Evolutionary conservation across 2,888 invertebrate genomes (phyloP).

Genomic region (Amphipyra tragopoginis): DNA sequence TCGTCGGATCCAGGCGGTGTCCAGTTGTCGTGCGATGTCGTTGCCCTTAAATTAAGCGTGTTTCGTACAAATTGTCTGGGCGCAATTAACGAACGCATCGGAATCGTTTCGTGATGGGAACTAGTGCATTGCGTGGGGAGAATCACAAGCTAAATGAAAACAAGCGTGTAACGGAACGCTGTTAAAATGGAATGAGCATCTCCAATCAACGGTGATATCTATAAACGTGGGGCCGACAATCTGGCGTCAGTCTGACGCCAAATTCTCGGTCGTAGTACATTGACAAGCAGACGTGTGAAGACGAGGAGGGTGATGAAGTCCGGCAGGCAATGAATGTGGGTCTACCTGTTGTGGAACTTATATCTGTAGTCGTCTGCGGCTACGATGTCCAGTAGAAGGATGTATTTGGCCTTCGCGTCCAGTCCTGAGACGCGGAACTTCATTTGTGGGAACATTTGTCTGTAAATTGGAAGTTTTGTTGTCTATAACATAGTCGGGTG

Average conservation of each 20-base stretch:
- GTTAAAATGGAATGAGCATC: slow-evolving; percentile 74
- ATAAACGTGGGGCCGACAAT: slow-evolving; percentile 69
- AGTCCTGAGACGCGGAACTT: slow-evolving; percentile 99
- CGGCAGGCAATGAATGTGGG: slow-evolving; percentile 73
- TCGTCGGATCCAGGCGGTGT: slow-evolving; percentile 77
- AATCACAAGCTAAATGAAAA: slow-evolving; percentile 87
- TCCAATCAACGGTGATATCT: slow-evolving; percentile 83
- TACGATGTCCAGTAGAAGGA: slow-evolving; percentile 99
- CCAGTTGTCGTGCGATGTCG: slow-evolving; percentile 80
- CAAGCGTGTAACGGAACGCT: slow-evolving; percentile 80
- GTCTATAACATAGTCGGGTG: slow-evolving; percentile 37
- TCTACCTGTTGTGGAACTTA: slow-evolving; percentile 98
- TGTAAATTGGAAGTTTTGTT: slow-evolving; percentile 89
- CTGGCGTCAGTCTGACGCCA: slow-evolving; percentile 65
- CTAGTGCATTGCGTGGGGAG: slow-evolving; percentile 85
- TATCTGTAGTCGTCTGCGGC: slow-evolving; percentile 99
- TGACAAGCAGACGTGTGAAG: slow-evolving; percentile 62
- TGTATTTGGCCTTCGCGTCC: slow-evolving; percentile 99
- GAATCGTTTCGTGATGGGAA: slow-evolving; percentile 80
- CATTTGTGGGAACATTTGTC: slow-evolving; percentile 99
- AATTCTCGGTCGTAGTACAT: slow-evolving; percentile 69
- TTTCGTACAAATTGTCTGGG: slow-evolving; percentile 85
- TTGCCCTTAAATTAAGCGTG: slow-evolving; percentile 87
- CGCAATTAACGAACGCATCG: slow-evolving; percentile 84
- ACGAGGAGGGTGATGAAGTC: slow-evolving; percentile 65